Percentiles rank a stretch among this genome's conserved stretches.
Conservation (phyloP, 2,113 vertebrate species). For the Panthera uncia region DNA sequence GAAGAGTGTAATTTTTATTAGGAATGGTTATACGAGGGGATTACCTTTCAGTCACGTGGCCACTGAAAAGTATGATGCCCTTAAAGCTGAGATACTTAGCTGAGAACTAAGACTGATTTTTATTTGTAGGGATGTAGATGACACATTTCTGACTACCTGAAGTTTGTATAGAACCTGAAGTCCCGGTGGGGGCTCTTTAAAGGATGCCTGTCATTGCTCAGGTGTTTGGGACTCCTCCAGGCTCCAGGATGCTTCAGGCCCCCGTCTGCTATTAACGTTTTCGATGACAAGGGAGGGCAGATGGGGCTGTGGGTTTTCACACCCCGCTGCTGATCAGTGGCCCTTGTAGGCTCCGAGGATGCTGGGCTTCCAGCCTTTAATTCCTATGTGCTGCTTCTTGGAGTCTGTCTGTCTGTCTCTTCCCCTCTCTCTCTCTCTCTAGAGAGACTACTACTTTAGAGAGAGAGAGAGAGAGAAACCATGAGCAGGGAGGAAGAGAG, state of each 20-base stretch:
- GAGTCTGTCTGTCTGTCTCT: no score
- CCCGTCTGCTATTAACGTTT: neutral
- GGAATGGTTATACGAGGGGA: neutral
- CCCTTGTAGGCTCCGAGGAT: neutral
- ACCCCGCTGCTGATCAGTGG: neutral
- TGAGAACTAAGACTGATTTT: neutral
- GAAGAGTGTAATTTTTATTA: constrained; percentile 10
- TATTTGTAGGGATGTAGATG: neutral
- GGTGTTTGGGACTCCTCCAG: neutral
- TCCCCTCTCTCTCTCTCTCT: no score
- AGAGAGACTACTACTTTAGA: no score
- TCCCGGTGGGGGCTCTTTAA: neutral
- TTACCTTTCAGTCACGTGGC: neutral
- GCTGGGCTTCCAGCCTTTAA: neutral
- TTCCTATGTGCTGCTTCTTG: neutral
- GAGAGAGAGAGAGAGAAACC: no score
- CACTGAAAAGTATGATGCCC: neutral
- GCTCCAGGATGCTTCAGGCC: neutral
- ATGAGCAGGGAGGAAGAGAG: no score
- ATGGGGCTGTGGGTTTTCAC: neutral
- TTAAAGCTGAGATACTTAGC: neutral
- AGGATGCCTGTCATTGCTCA: neutral
- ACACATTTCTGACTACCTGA: neutral
- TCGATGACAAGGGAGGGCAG: neutral
- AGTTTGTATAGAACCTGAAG: neutral